Evolutionary conservation across 2,888 invertebrate species (phyloP).

Genomic region (Noctua comes): DNA sequence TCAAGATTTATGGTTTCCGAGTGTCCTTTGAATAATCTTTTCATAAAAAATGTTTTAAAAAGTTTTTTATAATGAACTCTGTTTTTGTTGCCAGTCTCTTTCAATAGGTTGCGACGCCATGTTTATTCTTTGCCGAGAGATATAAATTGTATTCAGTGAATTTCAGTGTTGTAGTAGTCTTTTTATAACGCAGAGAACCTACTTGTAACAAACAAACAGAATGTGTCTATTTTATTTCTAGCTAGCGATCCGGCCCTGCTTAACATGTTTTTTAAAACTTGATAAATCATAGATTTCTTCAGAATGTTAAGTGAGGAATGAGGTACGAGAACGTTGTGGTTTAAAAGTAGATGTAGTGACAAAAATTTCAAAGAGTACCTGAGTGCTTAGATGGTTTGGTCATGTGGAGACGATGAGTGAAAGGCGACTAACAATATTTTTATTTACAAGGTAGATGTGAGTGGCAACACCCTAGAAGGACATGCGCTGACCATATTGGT

Average conservation of each 20-base stretch:
- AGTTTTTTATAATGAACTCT: slow-evolving; percentile 67
- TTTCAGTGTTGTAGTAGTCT: slow-evolving; percentile 9
- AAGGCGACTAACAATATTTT: too few species aligned
- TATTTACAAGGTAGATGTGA: too few species aligned
- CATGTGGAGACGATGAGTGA: too few species aligned
- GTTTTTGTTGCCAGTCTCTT: slow-evolving; percentile 53
- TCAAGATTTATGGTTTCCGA: slow-evolving; percentile 62
- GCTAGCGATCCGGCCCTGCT: background rate
- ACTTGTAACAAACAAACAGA: slow-evolving; percentile 5
- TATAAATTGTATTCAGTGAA: slow-evolving; percentile 36
- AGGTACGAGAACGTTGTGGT: too few species aligned
- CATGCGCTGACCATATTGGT: too few species aligned
- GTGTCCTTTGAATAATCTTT: slow-evolving; percentile 64
- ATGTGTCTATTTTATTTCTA: background rate
- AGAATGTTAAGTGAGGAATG: background rate
- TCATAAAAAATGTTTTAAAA: slow-evolving; percentile 65
- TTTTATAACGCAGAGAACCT: background rate
- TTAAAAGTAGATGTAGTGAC: too few species aligned
- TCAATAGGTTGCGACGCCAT: slow-evolving; percentile 41
- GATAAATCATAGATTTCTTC: background rate
- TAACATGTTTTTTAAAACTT: background rate
- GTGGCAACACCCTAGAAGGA: too few species aligned
- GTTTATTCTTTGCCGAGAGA: slow-evolving; percentile 34
- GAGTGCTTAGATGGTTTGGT: too few species aligned
- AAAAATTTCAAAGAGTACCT: too few species aligned